A percentile compares a stretch with the other conserved stretches of the same genome.
Conservation (phyloP, 2,888 invertebrate species). For the Campoplex capitator region DNA sequence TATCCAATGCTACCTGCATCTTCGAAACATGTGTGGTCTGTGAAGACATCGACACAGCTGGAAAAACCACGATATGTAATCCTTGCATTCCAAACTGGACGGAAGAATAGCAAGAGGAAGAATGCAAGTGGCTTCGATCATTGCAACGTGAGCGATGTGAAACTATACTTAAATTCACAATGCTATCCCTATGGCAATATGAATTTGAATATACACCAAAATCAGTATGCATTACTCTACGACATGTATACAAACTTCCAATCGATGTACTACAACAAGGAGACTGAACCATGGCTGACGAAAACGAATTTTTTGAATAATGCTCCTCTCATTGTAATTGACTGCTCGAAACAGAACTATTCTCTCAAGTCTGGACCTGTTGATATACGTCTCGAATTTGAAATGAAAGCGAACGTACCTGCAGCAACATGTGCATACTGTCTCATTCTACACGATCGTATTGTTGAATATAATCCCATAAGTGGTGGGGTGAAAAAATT, state of each 20-base stretch:
- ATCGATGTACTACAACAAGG: background rate
- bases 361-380: background rate
- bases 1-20: background rate
- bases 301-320: background rate
- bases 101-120: background rate
- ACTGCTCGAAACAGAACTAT: background rate
- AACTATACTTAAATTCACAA: background rate
- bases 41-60: background rate
- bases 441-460: too few relatives aligned
- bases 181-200: too few relatives aligned
- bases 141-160: background rate
- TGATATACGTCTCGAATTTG: slow-evolving; percentile 6
- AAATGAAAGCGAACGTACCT: background rate
- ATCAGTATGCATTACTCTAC: too few relatives aligned
- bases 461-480: too few relatives aligned
- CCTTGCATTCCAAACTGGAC: background rate
- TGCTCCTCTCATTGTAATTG: background rate
- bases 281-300: background rate
- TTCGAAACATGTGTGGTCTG: background rate
- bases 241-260: background rate
- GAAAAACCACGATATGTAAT: background rate
- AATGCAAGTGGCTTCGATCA: background rate
- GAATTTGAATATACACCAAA: too few relatives aligned
- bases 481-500: too few relatives aligned
- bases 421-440: background rate